A percentile compares a stretch with the other conserved stretches of the same genome.
Evolutionary conservation across 1,140 invertebrate genomes (phyloP).

Genomic region (Arctopsyche grandis): DNA sequence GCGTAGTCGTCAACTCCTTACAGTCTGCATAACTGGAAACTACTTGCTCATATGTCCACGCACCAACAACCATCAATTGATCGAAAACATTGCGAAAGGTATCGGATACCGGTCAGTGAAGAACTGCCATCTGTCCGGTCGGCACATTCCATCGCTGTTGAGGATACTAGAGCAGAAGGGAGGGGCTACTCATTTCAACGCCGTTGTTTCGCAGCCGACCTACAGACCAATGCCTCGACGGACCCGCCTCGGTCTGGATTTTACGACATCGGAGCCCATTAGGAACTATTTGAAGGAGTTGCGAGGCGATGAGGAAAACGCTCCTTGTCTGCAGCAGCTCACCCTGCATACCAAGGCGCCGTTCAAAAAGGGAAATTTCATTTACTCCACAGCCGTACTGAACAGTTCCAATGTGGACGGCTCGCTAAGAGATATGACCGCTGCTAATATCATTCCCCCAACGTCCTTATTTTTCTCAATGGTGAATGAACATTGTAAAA

Average conservation of each 20-base stretch:
- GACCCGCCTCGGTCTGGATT: conserved; percentile 31
- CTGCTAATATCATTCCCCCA: neutral
- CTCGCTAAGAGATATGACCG: conserved; percentile 31
- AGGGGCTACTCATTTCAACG: neutral
- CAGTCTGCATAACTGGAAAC: neutral
- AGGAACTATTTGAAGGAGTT: neutral
- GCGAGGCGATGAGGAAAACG: conserved; percentile 12
- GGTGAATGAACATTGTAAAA: conserved; percentile 36
- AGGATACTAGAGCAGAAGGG: conserved; percentile 9
- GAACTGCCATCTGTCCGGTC: conserved; percentile 32
- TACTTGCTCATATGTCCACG: neutral
- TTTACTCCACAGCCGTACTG: conserved; percentile 10
- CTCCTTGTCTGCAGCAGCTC: conserved; percentile 3
- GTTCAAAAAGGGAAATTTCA: neutral
- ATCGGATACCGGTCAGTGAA: conserved; percentile 13
- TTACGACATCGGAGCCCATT: conserved; percentile 2
- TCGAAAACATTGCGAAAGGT: conserved; percentile 1
- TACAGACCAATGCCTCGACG: neutral
- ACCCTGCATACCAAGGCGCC: neutral
- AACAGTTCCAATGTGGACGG: neutral
- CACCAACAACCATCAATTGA: neutral
- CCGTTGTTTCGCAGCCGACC: neutral
- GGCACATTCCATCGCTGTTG: conserved; percentile 33
- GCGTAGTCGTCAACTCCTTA: neutral
- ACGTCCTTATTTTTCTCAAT: conserved; percentile 33